Evolutionary conservation across 2,888 invertebrate species (phyloP), one percentile per base, ranked within the genome.

Genomic region (Sinohyriopsis cumingii): DNA sequence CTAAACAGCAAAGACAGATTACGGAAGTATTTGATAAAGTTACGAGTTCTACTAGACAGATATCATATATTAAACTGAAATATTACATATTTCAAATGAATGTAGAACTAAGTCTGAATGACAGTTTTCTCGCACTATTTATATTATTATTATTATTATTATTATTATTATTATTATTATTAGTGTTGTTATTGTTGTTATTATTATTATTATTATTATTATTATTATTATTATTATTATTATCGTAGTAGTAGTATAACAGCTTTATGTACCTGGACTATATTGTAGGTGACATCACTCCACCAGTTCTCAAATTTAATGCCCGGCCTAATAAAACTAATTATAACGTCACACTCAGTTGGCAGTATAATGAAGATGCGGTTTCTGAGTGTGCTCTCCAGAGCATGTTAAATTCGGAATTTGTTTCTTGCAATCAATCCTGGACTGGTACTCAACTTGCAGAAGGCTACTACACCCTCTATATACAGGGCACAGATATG

Each of bases 261-360:
- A 55, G 55, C 18, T 24, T 5, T 25, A 28, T 55, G 7, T 55
- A 56, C 56, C 6, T 56, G 9, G 15, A 28, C 12, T 28, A 63
- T 15, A 19, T 59, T 65, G 5, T 22, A 71, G 71, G 71, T 5
- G 71, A 71, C 59, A 55, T 71, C 20, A 71, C 71, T 3, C 71
- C 71, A 9, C 71, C 71, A 4, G 25, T n/a, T 2, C 63, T 68
- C 18, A 18, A 53, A 15, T 59, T 64, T 22, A 0, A 54, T 24
- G 22, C 56, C 7, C 33, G 57, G 19, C 67, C 55, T 20, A n/a
- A 7, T 6, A 63, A 45, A 63, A 59, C 67, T 19, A 71, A 71
- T 56, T 56, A 66, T 0, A 67, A 64, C 7, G 63, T 62, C 24
- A 62, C 64, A 55, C 54, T 71, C 7, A 20, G n/a, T 20, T 71